Evolutionary conservation across 2,888 invertebrate genomes (phyloP).

Genomic region (Hyposoter didymator): DNA sequence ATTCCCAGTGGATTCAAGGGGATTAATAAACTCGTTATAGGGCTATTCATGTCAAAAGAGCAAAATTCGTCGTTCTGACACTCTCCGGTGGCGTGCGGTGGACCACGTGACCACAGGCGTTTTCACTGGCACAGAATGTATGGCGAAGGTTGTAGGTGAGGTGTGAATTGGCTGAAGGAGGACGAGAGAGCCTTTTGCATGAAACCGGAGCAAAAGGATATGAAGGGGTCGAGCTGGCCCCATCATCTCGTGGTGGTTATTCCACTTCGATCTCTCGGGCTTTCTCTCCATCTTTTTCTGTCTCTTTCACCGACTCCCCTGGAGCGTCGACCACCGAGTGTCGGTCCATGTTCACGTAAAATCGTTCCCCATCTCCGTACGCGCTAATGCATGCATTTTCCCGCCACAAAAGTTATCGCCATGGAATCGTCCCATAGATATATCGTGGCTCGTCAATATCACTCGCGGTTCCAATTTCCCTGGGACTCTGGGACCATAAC

Average conservation of each 20-base stretch:
- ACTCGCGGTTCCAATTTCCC: slow-evolving; percentile 33
- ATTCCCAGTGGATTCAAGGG: not conserved
- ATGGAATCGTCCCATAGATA: not conserved
- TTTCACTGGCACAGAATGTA: slow-evolving; percentile 73
- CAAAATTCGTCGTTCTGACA: slow-evolving; percentile 44
- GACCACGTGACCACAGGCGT: slow-evolving; percentile 65
- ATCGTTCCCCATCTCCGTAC: slow-evolving; percentile 69
- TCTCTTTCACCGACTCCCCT: slow-evolving; percentile 56
- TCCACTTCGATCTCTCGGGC: slow-evolving; percentile 46
- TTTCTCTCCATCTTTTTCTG: slow-evolving; percentile 11
- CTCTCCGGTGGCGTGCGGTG: slow-evolving; percentile 54
- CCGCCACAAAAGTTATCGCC: slow-evolving; percentile 48
- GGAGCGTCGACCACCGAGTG: slow-evolving; percentile 75
- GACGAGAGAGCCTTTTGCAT: slow-evolving; percentile 57
- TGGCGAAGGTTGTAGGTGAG: slow-evolving; percentile 63
- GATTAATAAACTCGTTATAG: not conserved
- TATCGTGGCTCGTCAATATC: slow-evolving; percentile 3
- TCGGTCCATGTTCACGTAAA: slow-evolving; percentile 73
- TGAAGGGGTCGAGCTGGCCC: slow-evolving; percentile 37
- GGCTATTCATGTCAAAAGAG: slow-evolving; percentile 29
- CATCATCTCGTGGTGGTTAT: slow-evolving; percentile 57
- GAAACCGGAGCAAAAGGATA: slow-evolving; percentile 34
- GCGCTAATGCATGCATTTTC: slow-evolving; percentile 69
- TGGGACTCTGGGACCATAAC: slow-evolving; percentile 11
- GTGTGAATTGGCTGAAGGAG: slow-evolving; percentile 40